phyloP scores from a whole-genome alignment of 2,888 invertebrate species.

The Luperina testacea region DNA sequence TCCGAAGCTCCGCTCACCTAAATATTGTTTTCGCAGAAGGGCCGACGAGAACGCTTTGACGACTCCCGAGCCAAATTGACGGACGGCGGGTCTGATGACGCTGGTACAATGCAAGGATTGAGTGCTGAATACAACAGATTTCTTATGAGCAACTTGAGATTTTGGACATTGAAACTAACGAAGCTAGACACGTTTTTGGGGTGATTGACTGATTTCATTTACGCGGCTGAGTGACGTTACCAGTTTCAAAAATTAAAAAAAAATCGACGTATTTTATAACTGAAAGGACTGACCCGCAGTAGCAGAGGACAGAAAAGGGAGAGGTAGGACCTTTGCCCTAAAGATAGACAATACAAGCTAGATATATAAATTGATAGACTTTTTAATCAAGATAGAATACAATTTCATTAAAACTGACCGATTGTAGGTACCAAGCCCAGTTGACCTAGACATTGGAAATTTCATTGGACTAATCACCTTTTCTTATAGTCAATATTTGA shows the following conservation, averaged over 20 bases:
- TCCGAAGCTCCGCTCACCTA: conserved; percentile 59
- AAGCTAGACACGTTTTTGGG: not conserved
- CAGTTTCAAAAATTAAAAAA: not conserved
- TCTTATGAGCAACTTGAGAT: not conserved
- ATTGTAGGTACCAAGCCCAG: conserved; percentile 8
- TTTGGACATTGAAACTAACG: not conserved
- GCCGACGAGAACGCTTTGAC: conserved; percentile 56
- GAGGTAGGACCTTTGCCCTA: not conserved
- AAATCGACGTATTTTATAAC: not conserved
- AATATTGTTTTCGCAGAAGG: conserved; percentile 64
- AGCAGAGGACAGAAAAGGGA: not conserved
- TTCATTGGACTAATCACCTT: conserved; percentile 28
- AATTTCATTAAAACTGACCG: conserved; percentile 10
- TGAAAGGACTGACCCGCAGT: not conserved
- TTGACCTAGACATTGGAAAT: conserved; percentile 35
- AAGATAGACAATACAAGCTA: no score
- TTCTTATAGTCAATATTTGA: conserved; percentile 7
- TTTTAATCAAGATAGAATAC: not conserved
- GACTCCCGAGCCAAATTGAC: conserved; percentile 30
- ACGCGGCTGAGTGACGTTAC: not conserved
- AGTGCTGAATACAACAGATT: conserved; percentile 7
- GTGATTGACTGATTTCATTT: no score
- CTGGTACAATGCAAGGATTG: conserved; percentile 37
- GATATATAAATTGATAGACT: not conserved
- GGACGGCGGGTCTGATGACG: conserved; percentile 41